phyloP scores from a whole-genome alignment of 2,113 vertebrate species.

The Aptenodytes forsteri region DNA sequence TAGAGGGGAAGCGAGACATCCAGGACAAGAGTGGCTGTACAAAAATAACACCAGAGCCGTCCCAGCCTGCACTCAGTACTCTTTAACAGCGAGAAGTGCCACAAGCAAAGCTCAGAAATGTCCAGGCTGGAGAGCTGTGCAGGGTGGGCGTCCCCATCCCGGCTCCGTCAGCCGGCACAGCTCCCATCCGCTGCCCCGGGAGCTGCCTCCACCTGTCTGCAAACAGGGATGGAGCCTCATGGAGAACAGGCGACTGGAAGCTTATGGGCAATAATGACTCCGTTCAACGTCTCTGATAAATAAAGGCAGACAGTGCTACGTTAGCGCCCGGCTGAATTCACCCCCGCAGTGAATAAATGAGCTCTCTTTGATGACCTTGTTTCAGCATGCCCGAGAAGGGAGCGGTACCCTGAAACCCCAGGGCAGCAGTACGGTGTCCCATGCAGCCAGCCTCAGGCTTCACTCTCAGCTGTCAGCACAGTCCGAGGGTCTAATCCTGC shows the following conservation, averaged over 20 bases:
- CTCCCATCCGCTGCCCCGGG: rapidly evolving
- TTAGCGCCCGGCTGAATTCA: neutral
- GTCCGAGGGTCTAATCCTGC: neutral
- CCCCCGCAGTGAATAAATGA: neutral
- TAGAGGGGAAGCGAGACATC: neutral
- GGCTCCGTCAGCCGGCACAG: neutral
- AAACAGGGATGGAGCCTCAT: neutral
- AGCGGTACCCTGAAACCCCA: neutral
- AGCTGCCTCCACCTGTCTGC: neutral
- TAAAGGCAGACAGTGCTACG: neutral
- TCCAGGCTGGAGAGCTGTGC: neutral
- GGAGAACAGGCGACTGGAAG: neutral
- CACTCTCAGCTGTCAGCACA: neutral
- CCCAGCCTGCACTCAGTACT: neutral
- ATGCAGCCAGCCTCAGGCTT: neutral
- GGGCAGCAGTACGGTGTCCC: neutral
- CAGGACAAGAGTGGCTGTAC: neutral
- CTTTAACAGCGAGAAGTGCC: neutral
- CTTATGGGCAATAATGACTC: neutral
- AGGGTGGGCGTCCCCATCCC: neutral
- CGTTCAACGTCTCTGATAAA: neutral
- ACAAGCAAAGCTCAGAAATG: neutral
- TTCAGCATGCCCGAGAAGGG: neutral
- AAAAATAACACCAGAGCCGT: neutral
- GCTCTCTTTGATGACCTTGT: neutral